Base-by-base conservation (phyloP, 2,797 vertebrate species). In the Euthynnus affinis region DNA sequence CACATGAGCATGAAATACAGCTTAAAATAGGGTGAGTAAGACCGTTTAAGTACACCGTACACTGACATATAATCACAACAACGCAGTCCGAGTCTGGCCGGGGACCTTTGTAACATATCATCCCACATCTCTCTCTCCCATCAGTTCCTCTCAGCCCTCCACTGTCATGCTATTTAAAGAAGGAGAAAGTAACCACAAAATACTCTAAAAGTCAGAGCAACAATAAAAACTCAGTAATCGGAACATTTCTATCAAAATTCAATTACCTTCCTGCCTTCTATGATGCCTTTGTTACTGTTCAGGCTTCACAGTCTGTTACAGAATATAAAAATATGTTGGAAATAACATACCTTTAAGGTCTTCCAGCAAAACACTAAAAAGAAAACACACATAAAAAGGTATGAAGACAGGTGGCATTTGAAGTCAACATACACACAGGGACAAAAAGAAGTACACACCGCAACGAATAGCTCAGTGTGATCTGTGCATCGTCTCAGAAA, bases 401-500 rank as follows among this genome's bases (percentile, higher is more conserved):
- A 37, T 58, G 32, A 9, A 55, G 15, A 57, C 18, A 64, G 14
- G 23, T 57, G 57, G n/a, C 10, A 60, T 75, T 83, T 20, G 2
- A 57, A 81, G 52, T 60, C 46, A 64, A 49, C 18, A 29, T 12
- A 18, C 8, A 51, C n/a, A 55, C 2, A 1, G 29, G 5, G 22
- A 69, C 12, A 25, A 65, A 27, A 25, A 44, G 20, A 15, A 51
- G 14, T 15, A 44, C 20, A 56, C 27, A 53, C 48, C 57, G 2
- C 25, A 70, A 77, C 15, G 8, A 25, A 73, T 20, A 32, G 65
- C 49, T 71, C 59, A 76, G 29, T 49, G 51, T 49, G 34, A 86
- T 84, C 76, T 76, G 49, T 42, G 57, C 29, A 0, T 9, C 44
- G 51, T 71, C 69, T 76, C 56, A 32, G 59, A 55, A 78, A 87